Conservation (phyloP, 35 echinoderm and acorn worm genomes). For the Chiridota heheva region DNA sequence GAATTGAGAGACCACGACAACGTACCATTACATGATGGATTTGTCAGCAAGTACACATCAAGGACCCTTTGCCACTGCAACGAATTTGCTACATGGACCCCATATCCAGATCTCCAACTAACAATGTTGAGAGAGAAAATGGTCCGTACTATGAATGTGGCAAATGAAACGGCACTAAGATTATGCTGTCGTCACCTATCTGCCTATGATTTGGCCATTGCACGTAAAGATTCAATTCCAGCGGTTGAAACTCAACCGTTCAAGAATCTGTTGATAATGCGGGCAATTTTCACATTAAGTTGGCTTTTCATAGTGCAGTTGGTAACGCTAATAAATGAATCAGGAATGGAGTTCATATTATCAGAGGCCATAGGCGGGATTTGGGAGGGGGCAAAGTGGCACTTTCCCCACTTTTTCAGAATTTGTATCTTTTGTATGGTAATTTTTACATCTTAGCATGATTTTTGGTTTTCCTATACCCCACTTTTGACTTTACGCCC, state of each 20-base stretch:
- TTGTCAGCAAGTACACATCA: constrained; percentile 64
- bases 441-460: too few relatives aligned
- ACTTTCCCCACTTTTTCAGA: too few relatives aligned
- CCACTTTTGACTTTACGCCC: too few relatives aligned
- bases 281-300: constrained; percentile 77
- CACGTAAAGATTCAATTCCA: constrained; percentile 51
- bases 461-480: too few relatives aligned
- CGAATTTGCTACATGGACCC: constrained; percentile 83
- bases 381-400: too few relatives aligned
- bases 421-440: too few relatives aligned
- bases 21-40: constrained; percentile 62
- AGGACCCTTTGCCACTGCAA: constrained; percentile 62
- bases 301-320: constrained; percentile 65
- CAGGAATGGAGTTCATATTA: constrained; percentile 74
- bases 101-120: constrained; percentile 78
- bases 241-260: constrained; percentile 66
- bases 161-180: constrained; percentile 68
- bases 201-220: constrained; percentile 78
- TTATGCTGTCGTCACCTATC: constrained; percentile 74
- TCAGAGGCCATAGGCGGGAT: too few relatives aligned
- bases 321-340: constrained; percentile 63
- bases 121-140: constrained; percentile 78
- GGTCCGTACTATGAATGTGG: constrained; percentile 54
- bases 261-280: constrained; percentile 69
- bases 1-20: constrained; percentile 46